These are phyloP conservation scores for Ctenicera cuprea DNA, from an alignment of 2,888 invertebrate species.

Conservation along the genomic window DNA sequence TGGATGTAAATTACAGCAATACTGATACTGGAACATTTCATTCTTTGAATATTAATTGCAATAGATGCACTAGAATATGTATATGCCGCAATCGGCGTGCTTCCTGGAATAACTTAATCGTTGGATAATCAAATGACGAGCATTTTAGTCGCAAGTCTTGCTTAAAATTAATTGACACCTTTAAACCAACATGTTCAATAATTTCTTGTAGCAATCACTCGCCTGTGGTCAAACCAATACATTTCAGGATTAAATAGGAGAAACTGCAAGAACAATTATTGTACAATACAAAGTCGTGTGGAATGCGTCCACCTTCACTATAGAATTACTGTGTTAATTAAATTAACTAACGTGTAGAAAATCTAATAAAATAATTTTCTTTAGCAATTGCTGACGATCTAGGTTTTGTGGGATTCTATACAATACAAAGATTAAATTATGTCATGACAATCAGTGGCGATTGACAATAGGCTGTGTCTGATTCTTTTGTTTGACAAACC, in stretches of 20 bases:
- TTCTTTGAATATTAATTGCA: constrained; percentile 31
- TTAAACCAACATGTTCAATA: constrained; percentile 10
- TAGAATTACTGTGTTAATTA: neutral
- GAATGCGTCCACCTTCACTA: neutral
- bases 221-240: neutral
- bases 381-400: no score
- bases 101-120: constrained; percentile 22
- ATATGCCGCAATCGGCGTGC: constrained; percentile 4
- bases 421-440: no score
- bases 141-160: neutral
- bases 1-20: constrained; percentile 51
- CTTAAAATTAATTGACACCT: constrained; percentile 25
- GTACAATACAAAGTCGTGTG: neutral
- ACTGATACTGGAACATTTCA: constrained; percentile 31
- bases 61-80: constrained; percentile 11
- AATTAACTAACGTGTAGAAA: neutral
- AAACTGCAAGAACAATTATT: no score
- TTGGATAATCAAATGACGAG: constrained; percentile 5
- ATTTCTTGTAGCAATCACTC: neutral
- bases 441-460: no score
- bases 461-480: no score
- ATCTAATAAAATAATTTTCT: no score
- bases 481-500: no score
- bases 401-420: no score
- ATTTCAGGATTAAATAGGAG: neutral